Conservation (phyloP, 64 coral and sea anemone genomes). For the Cladopsammia gracilis region DNA sequence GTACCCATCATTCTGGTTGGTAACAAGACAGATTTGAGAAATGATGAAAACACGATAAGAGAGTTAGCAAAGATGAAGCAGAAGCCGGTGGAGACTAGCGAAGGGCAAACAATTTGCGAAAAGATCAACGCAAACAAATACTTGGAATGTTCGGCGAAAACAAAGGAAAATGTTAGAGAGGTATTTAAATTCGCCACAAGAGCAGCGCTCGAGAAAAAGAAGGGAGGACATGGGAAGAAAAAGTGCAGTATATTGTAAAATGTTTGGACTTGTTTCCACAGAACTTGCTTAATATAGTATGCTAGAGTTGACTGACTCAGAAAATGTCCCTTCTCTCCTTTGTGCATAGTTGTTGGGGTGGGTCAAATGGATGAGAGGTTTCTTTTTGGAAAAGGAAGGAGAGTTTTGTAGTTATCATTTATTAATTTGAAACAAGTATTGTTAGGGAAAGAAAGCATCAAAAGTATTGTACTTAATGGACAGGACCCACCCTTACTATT, state of each 20-base stretch:
- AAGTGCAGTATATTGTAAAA: constrained; percentile 37
- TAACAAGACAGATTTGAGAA: constrained; percentile 99
- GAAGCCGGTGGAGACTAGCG: constrained; percentile 90
- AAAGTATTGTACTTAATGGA: no score
- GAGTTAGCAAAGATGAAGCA: constrained; percentile 99
- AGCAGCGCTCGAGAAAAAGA: constrained; percentile 79
- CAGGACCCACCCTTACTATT: no score
- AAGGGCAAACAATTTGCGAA: constrained; percentile 73
- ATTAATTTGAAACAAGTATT: no score
- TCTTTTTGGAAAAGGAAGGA: no score
- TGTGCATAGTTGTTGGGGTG: background rate
- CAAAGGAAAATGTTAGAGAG: constrained; percentile 94
- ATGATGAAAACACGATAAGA: constrained; percentile 95
- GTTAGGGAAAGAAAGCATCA: no score
- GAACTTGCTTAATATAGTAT: constrained; percentile 1
- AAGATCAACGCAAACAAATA: constrained; percentile 89
- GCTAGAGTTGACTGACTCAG: background rate
- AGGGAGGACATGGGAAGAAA: constrained; percentile 29
- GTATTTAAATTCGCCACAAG: constrained; percentile 92
- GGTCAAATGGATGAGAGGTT: no score
- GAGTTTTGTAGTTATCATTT: no score
- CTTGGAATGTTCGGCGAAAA: constrained; percentile 99
- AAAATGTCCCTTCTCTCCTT: background rate
- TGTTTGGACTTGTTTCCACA: constrained; percentile 32
- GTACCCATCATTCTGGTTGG: constrained; percentile 98